phyloP scores from a whole-genome alignment of 2,113 vertebrate species.

The Gymnogyps californianus region DNA sequence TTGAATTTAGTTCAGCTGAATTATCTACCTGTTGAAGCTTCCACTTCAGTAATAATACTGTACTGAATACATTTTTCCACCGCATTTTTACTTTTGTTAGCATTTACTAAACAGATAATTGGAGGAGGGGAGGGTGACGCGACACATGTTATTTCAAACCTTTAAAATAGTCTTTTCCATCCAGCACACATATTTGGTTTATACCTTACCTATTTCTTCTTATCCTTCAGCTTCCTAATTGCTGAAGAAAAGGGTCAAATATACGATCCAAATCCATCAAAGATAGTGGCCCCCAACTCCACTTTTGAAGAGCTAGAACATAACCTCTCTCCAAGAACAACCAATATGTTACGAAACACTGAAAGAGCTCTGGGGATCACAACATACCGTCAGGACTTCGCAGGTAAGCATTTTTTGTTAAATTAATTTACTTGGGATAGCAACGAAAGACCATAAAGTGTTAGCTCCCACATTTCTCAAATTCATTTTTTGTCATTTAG shows the following conservation, averaged over 20 bases:
- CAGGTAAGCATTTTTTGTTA: conserved; percentile 64
- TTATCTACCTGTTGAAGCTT: not conserved
- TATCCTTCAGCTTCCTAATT: conserved; percentile 67
- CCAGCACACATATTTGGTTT: not conserved
- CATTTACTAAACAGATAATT: not conserved
- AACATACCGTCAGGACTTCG: conserved; percentile 74
- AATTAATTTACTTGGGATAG: not conserved
- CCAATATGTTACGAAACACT: conserved; percentile 75
- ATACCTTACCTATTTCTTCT: not conserved
- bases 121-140: fast-evolving
- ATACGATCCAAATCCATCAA: conserved; percentile 73
- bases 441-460: not conserved
- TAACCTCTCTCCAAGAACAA: conserved; percentile 62
- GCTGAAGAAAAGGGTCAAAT: conserved; percentile 46
- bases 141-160: not conserved
- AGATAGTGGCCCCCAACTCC: conserved; percentile 63
- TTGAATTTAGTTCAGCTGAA: not conserved
- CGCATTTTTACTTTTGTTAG: not conserved
- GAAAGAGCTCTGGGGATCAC: conserved; percentile 75
- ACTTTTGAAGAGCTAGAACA: conserved; percentile 59
- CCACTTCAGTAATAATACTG: not conserved
- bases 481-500: not conserved
- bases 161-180: not conserved
- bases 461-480: not conserved
- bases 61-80: not conserved